Evolutionary conservation across 1,140 invertebrate species (phyloP).

Genomic region (Macrotrachela quadricornifera): DNA sequence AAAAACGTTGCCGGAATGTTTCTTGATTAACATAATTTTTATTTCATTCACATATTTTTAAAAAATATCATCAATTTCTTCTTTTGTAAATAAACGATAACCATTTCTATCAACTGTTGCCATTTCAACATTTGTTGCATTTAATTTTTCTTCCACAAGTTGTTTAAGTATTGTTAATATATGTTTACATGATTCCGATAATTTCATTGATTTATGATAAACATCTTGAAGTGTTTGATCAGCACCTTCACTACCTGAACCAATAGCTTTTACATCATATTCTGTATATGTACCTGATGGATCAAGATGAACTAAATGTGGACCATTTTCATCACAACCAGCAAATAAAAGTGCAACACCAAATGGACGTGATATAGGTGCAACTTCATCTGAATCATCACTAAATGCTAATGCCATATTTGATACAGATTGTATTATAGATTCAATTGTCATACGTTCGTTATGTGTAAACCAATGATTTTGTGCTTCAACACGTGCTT

Average conservation of each 20-base stretch:
- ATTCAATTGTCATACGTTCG: constrained; percentile 85
- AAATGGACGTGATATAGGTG: constrained; percentile 86
- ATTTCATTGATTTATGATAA: constrained; percentile 69
- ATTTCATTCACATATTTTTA: background rate
- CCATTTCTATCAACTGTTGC: background rate
- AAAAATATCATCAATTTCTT: constrained; percentile 9
- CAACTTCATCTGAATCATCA: constrained; percentile 76
- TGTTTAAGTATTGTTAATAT: constrained; percentile 87
- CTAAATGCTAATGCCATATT: constrained; percentile 96
- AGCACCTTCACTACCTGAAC: constrained; percentile 93
- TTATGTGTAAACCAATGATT: constrained; percentile 96
- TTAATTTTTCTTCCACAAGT: constrained; percentile 99
- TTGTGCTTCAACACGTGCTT: constrained; percentile 72
- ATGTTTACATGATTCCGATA: constrained; percentile 78
- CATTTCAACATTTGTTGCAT: constrained; percentile 85
- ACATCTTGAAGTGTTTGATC: constrained; percentile 79
- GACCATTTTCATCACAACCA: constrained; percentile 37
- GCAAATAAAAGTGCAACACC: constrained; percentile 62
- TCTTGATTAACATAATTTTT: no score
- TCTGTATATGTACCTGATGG: constrained; percentile 88
- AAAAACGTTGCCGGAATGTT: no score
- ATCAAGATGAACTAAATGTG: constrained; percentile 74
- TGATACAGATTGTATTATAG: constrained; percentile 86
- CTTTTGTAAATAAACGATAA: constrained; percentile 5
- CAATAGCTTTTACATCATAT: constrained; percentile 95